Evolutionary conservation across 2,797 vertebrate species (phyloP).

Genomic region (Heteromormyrus szaboi): DNA sequence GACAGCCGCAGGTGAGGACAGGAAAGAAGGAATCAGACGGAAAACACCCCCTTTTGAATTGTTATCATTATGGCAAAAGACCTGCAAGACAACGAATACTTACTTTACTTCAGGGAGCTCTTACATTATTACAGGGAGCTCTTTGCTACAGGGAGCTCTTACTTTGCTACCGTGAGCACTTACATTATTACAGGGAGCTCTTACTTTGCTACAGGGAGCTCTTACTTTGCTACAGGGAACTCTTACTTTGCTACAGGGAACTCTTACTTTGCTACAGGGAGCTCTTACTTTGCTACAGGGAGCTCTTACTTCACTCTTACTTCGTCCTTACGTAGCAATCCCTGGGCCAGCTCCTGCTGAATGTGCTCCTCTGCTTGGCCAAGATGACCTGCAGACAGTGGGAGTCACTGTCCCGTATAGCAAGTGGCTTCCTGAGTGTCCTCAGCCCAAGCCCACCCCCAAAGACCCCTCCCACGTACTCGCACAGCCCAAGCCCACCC

Average conservation of each 20-base stretch:
- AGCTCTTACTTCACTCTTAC: not conserved
- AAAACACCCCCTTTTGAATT: not conserved
- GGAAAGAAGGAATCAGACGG: not conserved
- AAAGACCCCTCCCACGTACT: not conserved
- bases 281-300: not conserved
- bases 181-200: not conserved
- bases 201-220: not conserved
- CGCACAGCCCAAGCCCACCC: not conserved
- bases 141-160: too few relatives aligned
- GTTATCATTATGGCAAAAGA: not conserved
- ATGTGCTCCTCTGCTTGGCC: not conserved
- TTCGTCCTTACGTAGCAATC: not conserved
- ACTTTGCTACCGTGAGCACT: too few relatives aligned
- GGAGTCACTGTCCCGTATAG: not conserved
- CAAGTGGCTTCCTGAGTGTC: not conserved
- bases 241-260: not conserved
- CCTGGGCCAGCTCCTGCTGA: not conserved
- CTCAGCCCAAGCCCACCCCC: not conserved
- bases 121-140: too few relatives aligned
- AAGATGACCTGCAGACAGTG: not conserved
- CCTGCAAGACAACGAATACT: not conserved
- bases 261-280: not conserved
- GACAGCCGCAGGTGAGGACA: not conserved
- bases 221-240: not conserved
- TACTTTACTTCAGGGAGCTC: too few relatives aligned